phyloP scores from a whole-genome alignment of 2,797 vertebrate genomes.

The Distichodus sexfasciatus region DNA sequence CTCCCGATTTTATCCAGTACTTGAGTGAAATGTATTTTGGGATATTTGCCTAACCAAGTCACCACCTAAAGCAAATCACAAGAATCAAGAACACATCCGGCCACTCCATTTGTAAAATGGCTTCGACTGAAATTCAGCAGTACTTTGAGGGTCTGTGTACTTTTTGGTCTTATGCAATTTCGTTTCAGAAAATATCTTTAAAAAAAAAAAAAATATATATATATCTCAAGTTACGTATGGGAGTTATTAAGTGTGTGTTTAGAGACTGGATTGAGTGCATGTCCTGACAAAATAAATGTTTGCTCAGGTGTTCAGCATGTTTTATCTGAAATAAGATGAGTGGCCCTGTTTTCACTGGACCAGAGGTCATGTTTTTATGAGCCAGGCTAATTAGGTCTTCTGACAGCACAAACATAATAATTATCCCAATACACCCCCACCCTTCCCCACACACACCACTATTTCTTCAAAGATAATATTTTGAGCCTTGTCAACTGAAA shows the following conservation, averaged over 20 bases:
- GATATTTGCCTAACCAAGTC: too few relatives aligned
- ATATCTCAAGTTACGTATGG: constrained; percentile 38
- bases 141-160: too few relatives aligned
- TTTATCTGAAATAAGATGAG: constrained; percentile 36
- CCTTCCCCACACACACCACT: constrained; percentile 9
- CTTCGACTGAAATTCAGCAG: too few relatives aligned
- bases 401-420: constrained; percentile 50
- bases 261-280: constrained; percentile 23
- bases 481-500: constrained; percentile 40
- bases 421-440: constrained; percentile 43
- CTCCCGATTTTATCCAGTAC: too few relatives aligned
- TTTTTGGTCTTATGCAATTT: too few relatives aligned
- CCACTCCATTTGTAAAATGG: too few relatives aligned
- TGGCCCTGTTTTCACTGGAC: constrained; percentile 42
- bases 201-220: too few relatives aligned
- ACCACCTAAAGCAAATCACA: too few relatives aligned
- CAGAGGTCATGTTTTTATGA: constrained; percentile 49
- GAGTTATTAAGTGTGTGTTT: constrained; percentile 32
- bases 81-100: too few relatives aligned
- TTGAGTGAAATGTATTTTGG: too few relatives aligned
- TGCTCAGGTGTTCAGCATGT: constrained; percentile 39
- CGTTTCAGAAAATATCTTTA: too few relatives aligned
- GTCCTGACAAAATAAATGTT: constrained; percentile 50
- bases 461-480: constrained; percentile 46
- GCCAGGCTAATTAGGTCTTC: constrained; percentile 45